These are phyloP conservation scores for Argynnis bischoffii DNA, from an alignment of 2,888 invertebrate genomes.

Conservation along the genomic window DNA sequence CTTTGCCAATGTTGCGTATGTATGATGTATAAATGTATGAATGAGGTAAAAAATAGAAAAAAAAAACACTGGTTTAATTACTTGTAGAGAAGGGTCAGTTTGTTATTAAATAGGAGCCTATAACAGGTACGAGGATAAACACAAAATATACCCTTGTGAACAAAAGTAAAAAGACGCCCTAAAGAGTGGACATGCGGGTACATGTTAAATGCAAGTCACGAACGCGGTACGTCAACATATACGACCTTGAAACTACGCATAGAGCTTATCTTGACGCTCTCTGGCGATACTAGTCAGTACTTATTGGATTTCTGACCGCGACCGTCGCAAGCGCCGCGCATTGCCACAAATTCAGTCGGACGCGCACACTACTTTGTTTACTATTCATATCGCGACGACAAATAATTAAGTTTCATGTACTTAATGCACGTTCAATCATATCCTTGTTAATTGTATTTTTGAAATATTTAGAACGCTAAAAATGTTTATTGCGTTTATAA, in stretches of 20 bases:
- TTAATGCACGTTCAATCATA: slow-evolving; percentile 9
- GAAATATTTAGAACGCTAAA: slow-evolving; percentile 54
- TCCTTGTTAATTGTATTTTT: slow-evolving; percentile 15
- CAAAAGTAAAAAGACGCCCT: slow-evolving; percentile 43
- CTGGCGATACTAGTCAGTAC: slow-evolving; percentile 48
- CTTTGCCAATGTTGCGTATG: no score
- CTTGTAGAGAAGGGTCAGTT: no score
- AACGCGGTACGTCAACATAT: slow-evolving; percentile 62
- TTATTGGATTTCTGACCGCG: slow-evolving; percentile 62
- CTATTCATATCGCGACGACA: slow-evolving; percentile 43
- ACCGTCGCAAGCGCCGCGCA: slow-evolving; percentile 46
- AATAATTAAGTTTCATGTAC: slow-evolving; percentile 29
- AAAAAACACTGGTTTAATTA: no score
- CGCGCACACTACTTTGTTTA: slow-evolving; percentile 65
- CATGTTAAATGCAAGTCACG: slow-evolving; percentile 73
- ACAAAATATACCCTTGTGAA: no score
- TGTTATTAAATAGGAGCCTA: no score
- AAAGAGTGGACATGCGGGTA: slow-evolving; percentile 54
- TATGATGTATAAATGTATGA: no score
- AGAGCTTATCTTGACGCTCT: slow-evolving; percentile 70
- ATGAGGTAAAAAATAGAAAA: no score
- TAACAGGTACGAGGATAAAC: no score
- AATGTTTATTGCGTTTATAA: slow-evolving; percentile 48
- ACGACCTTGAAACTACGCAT: slow-evolving; percentile 62
- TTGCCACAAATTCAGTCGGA: slow-evolving; percentile 41